Evolutionary conservation across 2,113 vertebrate genomes (phyloP).

Genomic region (Rhynchopsitta pachyrhyncha): DNA sequence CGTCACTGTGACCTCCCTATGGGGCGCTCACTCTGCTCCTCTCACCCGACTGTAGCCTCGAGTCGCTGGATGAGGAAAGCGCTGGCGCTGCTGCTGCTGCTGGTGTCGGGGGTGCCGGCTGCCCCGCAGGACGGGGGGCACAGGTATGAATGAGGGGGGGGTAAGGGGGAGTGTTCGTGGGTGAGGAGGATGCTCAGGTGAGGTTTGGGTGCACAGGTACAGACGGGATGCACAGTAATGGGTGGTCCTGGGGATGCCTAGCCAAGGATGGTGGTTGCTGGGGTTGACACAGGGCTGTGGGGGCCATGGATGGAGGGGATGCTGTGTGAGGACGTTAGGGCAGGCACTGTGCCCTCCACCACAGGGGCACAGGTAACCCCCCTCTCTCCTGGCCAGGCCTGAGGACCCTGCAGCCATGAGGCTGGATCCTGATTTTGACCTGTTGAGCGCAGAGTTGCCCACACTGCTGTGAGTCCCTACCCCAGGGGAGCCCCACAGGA

Average conservation of each 20-base stretch:
- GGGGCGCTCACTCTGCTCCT: too few species aligned
- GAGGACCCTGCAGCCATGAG: not conserved
- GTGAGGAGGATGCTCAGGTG: not conserved
- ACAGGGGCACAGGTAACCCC: not conserved
- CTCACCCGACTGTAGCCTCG: not conserved
- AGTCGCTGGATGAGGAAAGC: not conserved
- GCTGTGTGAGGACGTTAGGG: too few species aligned
- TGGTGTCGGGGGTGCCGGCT: not conserved
- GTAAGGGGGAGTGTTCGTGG: accelerated
- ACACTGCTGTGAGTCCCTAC: not conserved
- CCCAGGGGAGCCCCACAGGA: not conserved
- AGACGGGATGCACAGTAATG: not conserved
- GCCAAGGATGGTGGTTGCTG: not conserved
- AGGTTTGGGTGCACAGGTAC: not conserved
- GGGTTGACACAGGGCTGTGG: not conserved
- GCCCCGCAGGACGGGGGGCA: not conserved
- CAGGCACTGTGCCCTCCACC: not conserved
- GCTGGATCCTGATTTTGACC: not conserved
- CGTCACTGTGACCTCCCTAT: too few species aligned
- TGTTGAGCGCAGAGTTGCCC: not conserved
- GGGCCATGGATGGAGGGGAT: accelerated
- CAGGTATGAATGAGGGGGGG: too few species aligned
- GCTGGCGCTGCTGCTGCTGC: not conserved
- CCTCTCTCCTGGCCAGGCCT: not conserved
- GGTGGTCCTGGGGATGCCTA: accelerated